A percentile compares a stretch with the other conserved stretches of the same genome.
Conservation (phyloP, 2,797 vertebrate genomes). For the Halcyon badia region DNA sequence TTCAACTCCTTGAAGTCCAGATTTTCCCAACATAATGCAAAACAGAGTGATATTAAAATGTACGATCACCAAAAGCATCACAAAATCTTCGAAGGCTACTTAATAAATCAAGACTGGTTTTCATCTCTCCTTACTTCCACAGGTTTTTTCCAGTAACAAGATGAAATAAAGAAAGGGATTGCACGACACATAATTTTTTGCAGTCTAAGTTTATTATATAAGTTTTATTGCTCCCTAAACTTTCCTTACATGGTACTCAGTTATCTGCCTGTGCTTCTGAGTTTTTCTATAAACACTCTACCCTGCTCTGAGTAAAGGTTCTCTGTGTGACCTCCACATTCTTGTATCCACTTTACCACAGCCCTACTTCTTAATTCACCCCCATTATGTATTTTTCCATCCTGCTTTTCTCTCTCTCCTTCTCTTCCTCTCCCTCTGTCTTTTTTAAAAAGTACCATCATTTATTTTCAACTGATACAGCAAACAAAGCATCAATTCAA, state of each 20-base stretch:
- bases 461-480: background rate
- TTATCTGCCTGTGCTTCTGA: background rate
- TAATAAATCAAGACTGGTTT: slow-evolving; percentile 23
- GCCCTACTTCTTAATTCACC: background rate
- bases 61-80: slow-evolving; percentile 33
- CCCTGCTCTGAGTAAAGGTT: background rate
- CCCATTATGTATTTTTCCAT: background rate
- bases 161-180: slow-evolving; percentile 2
- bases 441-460: background rate
- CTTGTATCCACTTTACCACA: background rate
- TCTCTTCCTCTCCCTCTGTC: background rate
- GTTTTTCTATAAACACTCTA: background rate
- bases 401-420: background rate
- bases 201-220: background rate
- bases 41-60: slow-evolving; percentile 16
- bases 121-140: background rate
- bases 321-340: background rate
- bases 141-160: background rate
- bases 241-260: background rate
- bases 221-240: background rate
- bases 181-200: background rate
- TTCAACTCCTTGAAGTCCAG: slow-evolving; percentile 35
- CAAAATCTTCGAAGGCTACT: slow-evolving; percentile 6
- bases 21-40: slow-evolving; percentile 50
- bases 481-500: background rate